Evolutionary conservation across 2,113 vertebrate genomes (phyloP).

Genomic region (Mohoua ochrocephala): DNA sequence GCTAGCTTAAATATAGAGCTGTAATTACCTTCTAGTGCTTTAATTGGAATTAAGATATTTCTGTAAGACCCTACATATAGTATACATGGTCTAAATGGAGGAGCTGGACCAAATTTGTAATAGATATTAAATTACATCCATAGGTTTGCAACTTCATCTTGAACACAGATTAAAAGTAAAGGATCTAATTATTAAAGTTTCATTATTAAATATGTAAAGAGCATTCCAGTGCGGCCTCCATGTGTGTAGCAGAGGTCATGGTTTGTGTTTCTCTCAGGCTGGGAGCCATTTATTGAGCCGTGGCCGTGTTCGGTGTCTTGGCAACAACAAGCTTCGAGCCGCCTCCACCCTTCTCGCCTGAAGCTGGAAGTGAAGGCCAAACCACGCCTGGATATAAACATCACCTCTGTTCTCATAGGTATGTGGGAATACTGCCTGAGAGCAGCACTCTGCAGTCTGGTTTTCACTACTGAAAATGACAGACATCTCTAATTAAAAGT

Average conservation of each 20-base stretch:
- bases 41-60: neutral
- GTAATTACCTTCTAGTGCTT: neutral
- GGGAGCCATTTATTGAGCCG: constrained; percentile 95
- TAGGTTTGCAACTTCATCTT: neutral
- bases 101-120: neutral
- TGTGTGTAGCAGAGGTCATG: neutral
- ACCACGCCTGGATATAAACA: constrained; percentile 88
- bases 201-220: neutral
- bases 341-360: constrained; percentile 89
- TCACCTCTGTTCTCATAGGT: constrained; percentile 93
- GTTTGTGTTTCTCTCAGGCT: constrained; percentile 76
- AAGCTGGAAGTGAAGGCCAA: constrained; percentile 85
- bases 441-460: neutral
- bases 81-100: neutral
- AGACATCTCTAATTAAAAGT: neutral
- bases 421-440: neutral
- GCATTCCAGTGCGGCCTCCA: neutral
- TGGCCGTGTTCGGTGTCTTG: constrained; percentile 89
- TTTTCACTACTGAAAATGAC: neutral
- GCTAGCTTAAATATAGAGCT: neutral
- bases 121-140: neutral
- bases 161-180: neutral
- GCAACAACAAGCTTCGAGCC: constrained; percentile 88
- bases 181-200: neutral
- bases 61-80: neutral